Base-by-base conservation (phyloP, 1,140 invertebrate species). In the Eubasilissa regina region DNA sequence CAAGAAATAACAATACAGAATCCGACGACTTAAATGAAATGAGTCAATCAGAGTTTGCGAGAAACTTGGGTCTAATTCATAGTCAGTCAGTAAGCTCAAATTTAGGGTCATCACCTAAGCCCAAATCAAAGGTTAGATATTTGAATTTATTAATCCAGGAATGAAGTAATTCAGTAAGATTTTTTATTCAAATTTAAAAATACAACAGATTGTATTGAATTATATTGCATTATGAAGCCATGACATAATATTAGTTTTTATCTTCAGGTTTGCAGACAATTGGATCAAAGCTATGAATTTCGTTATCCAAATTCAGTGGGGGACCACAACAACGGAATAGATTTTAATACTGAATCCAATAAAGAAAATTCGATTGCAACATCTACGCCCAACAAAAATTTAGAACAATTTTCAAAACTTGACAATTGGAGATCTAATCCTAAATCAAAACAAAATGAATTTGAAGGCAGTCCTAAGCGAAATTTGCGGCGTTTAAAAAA, bases 31-130 rank as follows among this genome's bases (percentile, higher is more conserved):
- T 15, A 9, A 53, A 43, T 64, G 56, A 47, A 43, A 79, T 79
- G 60, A 75, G 19, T 66, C 70, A 79, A 48, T 73, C 62, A 19
- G 73, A 79, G 48, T 79, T 79, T 68, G 72, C 47, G 3, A 43
- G 66, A 45, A 43, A 75, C 13, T 35, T 79, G 10, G 78, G 78
- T 0, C 51, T 79, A 17, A 19, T 75, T 53, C 78, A 75, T 12
- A 51, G 74, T 44, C 9, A 25, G 6, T 25, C 25, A 13, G 19
- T 35, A 9, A 35, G 3, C 19, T 25, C 19, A 25, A 43, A 66
- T 43, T 44, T 43, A 12, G 15, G 10, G 6, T 15, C 48, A 19
- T 48, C 45, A 19, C 19, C 47, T 25, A 53, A 48, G 17, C 13
- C 45, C 44, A 68, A 68, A 15, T 17, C 64, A 11, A 48, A 19